phyloP scores from a whole-genome alignment of 2,113 vertebrate genomes.

The Hystrix brachyura region DNA sequence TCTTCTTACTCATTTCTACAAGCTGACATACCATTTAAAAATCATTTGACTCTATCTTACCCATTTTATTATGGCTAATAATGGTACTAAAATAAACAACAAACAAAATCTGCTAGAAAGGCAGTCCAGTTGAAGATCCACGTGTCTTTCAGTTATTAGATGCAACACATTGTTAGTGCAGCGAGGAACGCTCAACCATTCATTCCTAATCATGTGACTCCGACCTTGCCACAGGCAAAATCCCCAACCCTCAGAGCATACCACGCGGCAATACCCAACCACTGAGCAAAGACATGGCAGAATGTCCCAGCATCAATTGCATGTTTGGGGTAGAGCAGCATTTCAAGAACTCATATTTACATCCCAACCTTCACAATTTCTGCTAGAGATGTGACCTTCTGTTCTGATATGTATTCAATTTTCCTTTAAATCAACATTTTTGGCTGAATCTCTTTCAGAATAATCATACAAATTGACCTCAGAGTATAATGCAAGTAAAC shows the following conservation, averaged over 20 bases:
- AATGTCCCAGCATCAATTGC: background rate
- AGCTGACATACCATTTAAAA: background rate
- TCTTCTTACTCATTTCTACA: background rate
- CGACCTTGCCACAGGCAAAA: background rate
- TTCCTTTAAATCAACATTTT: slow-evolving; percentile 1
- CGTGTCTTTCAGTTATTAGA: background rate
- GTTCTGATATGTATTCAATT: background rate
- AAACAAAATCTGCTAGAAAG: background rate
- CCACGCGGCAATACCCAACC: accelerated
- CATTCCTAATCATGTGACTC: background rate
- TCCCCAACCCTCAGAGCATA: no score
- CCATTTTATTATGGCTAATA: background rate
- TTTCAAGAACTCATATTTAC: background rate
- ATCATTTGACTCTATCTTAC: background rate
- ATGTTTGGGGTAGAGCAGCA: background rate
- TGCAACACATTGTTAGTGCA: background rate
- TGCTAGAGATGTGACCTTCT: background rate
- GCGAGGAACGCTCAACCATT: background rate
- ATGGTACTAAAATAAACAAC: background rate
- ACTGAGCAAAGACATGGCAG: background rate
- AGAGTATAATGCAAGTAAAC: background rate
- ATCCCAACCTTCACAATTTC: background rate
- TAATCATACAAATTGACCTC: background rate
- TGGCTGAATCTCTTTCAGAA: background rate
- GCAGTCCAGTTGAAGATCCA: background rate